Evolutionary conservation across 2,888 invertebrate species (phyloP).

Genomic region (Clitarchus hookeri): DNA sequence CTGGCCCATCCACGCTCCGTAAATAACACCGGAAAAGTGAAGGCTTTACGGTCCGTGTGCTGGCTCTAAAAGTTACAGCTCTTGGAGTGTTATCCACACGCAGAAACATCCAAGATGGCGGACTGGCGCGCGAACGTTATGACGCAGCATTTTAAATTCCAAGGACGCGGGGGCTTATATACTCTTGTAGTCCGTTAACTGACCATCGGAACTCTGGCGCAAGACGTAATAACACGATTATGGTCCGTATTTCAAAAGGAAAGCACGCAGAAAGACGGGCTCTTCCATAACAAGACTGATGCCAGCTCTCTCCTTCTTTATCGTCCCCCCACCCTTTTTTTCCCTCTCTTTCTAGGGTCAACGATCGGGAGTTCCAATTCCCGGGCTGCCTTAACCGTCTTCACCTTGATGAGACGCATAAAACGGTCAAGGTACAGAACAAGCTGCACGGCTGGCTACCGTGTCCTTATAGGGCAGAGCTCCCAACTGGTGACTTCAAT

Average conservation of each 20-base stretch:
- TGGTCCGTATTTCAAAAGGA: background rate
- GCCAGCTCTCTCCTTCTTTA: background rate
- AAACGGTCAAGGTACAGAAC: too few species aligned
- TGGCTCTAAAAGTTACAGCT: background rate
- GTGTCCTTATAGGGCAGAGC: background rate
- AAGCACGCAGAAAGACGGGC: background rate
- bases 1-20: background rate
- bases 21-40: background rate
- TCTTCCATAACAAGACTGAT: background rate
- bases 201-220: background rate
- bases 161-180: too few species aligned
- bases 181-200: background rate
- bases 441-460: background rate
- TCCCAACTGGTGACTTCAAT: background rate
- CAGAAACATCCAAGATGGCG: background rate
- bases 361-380: slow-evolving; percentile 14
- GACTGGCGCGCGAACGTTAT: too few species aligned
- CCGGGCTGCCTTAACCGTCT: background rate
- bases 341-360: background rate
- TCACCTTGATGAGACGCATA: background rate
- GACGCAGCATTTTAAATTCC: too few species aligned
- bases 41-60: background rate
- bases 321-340: background rate
- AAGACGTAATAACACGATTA: background rate
- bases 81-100: background rate